These are phyloP conservation scores for Melipona beecheii DNA, from an alignment of 2,888 invertebrate species.

Conservation along the genomic window DNA sequence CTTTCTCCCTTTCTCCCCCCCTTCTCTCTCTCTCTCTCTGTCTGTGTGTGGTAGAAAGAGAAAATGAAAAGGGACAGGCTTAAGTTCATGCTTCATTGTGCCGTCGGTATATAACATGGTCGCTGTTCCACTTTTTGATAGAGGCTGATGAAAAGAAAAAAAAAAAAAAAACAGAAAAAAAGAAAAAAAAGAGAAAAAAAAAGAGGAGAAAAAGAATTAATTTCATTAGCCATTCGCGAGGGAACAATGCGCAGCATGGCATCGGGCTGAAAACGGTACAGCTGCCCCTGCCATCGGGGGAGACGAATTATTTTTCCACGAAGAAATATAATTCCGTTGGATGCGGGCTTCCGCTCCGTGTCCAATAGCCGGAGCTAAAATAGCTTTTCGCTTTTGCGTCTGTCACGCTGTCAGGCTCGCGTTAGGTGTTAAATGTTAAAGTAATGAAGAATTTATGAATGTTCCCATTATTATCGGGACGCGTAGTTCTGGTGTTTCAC, in stretches of 20 bases:
- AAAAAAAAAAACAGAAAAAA: neutral
- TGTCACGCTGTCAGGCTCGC: neutral
- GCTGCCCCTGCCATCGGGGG: slow-evolving; percentile 44
- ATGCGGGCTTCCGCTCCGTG: slow-evolving; percentile 12
- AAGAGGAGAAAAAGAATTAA: slow-evolving; percentile 58
- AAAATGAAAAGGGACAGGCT: slow-evolving; percentile 39
- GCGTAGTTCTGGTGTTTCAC: neutral
- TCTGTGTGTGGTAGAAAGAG: neutral
- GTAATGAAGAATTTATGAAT: slow-evolving; percentile 4
- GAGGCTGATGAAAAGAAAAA: slow-evolving; percentile 52
- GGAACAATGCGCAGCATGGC: slow-evolving; percentile 41
- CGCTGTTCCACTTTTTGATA: slow-evolving; percentile 47
- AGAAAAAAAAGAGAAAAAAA: neutral
- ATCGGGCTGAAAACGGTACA: slow-evolving; percentile 27
- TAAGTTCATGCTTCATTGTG: slow-evolving; percentile 46
- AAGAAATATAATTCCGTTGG: slow-evolving; percentile 55
- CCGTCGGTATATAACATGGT: slow-evolving; percentile 15
- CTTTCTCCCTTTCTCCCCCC: neutral
- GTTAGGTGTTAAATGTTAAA: slow-evolving; percentile 6
- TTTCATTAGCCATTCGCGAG: slow-evolving; percentile 70
- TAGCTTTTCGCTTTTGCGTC: slow-evolving; percentile 17
- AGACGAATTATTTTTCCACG: slow-evolving; percentile 64
- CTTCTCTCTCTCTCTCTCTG: neutral
- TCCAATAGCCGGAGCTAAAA: slow-evolving; percentile 15
- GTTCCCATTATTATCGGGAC: slow-evolving; percentile 3